Conservation (phyloP, 2,113 vertebrate genomes). For the Xyliphius kryptos region DNA sequence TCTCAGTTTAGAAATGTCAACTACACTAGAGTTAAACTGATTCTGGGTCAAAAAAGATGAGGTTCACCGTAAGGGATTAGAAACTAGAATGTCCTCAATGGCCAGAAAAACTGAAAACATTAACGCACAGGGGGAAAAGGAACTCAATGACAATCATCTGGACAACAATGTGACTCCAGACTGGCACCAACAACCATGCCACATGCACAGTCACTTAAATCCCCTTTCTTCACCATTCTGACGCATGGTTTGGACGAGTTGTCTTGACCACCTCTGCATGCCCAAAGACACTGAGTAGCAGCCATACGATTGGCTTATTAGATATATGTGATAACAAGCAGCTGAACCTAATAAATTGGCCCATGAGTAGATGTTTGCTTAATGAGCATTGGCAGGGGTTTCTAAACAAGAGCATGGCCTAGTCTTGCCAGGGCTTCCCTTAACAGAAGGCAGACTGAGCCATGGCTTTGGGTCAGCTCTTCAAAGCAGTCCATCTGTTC, state of each 20-base stretch:
- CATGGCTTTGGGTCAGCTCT: conserved; percentile 21
- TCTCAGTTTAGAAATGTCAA: conserved; percentile 31
- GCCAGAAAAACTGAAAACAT: too few species aligned
- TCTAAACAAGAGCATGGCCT: conserved; percentile 13
- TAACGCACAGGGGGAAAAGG: conserved; percentile 10
- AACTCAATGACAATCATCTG: conserved; percentile 32
- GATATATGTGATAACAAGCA: too few species aligned
- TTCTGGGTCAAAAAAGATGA: too few species aligned
- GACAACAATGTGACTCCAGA: conserved; percentile 43
- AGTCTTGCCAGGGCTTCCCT: conserved; percentile 13
- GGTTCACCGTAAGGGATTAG: too few species aligned
- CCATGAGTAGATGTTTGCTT: conserved; percentile 23
- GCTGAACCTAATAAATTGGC: too few species aligned
- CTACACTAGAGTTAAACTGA: too few species aligned
- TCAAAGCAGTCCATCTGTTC: conserved; percentile 9
- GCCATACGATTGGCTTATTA: too few species aligned
- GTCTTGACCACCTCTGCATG: too few species aligned
- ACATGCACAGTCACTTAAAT: too few species aligned
- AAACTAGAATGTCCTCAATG: too few species aligned
- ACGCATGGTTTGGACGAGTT: too few species aligned
- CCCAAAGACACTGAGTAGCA: conserved; percentile 6
- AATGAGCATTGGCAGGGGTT: conserved; percentile 30
- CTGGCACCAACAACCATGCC: conserved; percentile 31
- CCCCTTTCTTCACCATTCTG: too few species aligned
- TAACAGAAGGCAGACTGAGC: conserved; percentile 28